Conservation (phyloP, 2,888 invertebrate species). For the Nebria salina region DNA sequence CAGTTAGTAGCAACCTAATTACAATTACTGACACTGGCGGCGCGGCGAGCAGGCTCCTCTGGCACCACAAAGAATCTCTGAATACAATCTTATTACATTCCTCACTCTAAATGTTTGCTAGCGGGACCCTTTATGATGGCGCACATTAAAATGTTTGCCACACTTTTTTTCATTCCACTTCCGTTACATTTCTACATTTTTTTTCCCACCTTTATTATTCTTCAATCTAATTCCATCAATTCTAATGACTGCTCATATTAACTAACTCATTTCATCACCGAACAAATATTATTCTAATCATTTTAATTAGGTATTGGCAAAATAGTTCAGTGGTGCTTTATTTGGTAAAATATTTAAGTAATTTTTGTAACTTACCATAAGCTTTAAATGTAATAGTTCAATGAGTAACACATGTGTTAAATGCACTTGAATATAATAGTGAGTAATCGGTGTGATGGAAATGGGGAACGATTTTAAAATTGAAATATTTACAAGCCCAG, state of each 20-base stretch:
- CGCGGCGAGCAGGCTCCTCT: slow-evolving; percentile 32
- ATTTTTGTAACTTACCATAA: no score
- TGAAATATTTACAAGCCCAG: slow-evolving; percentile 11
- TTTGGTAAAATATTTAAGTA: no score
- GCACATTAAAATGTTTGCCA: slow-evolving; percentile 35
- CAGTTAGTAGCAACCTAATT: slow-evolving; percentile 63
- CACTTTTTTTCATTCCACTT: slow-evolving; percentile 9
- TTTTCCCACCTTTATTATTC: background rate
- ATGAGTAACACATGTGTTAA: background rate
- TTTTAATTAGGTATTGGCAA: no score
- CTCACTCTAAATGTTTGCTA: slow-evolving; percentile 41
- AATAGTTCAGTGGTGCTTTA: no score
- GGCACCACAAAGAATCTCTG: slow-evolving; percentile 55
- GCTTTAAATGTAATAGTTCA: no score
- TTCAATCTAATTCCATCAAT: background rate
- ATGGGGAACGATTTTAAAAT: slow-evolving; percentile 7
- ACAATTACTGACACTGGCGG: slow-evolving; percentile 59
- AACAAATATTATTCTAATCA: no score
- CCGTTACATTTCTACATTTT: slow-evolving; percentile 20
- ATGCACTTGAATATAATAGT: background rate
- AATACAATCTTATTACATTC: slow-evolving; percentile 54
- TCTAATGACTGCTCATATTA: background rate
- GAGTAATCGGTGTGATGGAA: background rate
- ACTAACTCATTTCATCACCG: no score
- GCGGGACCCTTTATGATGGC: slow-evolving; percentile 22